A percentile compares a stretch with the other conserved stretches of the same genome.
Conservation (phyloP, 2,888 invertebrate genomes). For the Harpalus rufipes region DNA sequence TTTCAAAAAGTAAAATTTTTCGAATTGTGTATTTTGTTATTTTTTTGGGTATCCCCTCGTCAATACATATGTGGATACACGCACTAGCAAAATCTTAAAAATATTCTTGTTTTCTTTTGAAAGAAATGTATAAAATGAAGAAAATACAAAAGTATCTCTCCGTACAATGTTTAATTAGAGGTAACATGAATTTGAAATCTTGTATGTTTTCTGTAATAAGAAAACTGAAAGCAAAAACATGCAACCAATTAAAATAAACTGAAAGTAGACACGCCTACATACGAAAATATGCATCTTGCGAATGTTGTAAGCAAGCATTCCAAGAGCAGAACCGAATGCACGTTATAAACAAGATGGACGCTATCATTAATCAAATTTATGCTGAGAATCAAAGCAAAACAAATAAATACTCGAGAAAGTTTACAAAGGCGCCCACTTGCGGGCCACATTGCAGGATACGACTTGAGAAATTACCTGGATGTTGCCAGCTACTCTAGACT, state of each 20-base stretch:
- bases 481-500: not conserved
- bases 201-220: slow-evolving; percentile 30
- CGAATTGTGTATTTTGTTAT: too few species aligned
- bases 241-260: slow-evolving; percentile 62
- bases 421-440: slow-evolving; percentile 52
- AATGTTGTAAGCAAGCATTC: slow-evolving; percentile 56
- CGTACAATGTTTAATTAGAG: slow-evolving; percentile 21
- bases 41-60: too few species aligned
- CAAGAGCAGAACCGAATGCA: slow-evolving; percentile 50
- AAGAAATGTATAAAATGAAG: not conserved
- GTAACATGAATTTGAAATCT: slow-evolving; percentile 23
- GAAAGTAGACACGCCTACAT: slow-evolving; percentile 22
- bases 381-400: slow-evolving; percentile 53
- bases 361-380: slow-evolving; percentile 55
- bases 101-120: not conserved
- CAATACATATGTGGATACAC: too few species aligned
- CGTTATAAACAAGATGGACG: slow-evolving; percentile 54
- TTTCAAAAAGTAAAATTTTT: too few species aligned
- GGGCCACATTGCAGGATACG: slow-evolving; percentile 20
- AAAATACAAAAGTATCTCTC: not conserved
- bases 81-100: too few species aligned
- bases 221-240: slow-evolving; percentile 45
- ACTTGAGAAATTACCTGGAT: slow-evolving; percentile 44
- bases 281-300: slow-evolving; percentile 35
- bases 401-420: slow-evolving; percentile 43